Conservation (phyloP, 2,888 invertebrate genomes). For the Torymus aiolomorphi region DNA sequence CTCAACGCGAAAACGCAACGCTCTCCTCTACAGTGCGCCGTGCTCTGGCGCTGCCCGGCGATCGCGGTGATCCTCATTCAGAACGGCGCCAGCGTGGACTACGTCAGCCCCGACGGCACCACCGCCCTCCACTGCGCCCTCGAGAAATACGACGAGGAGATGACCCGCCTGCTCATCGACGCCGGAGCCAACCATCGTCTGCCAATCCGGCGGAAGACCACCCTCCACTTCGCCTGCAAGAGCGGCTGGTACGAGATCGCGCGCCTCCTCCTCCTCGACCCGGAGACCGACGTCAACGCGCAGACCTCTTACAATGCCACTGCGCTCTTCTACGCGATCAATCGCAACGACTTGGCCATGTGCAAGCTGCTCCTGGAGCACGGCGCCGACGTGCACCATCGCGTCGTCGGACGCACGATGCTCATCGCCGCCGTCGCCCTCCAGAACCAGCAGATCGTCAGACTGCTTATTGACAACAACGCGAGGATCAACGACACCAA, state of each 20-base stretch:
- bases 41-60: too few relatives aligned
- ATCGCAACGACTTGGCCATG: conserved; percentile 77
- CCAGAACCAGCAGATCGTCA: background rate
- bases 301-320: conserved; percentile 4
- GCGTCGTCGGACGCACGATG: conserved; percentile 76
- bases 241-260: conserved; percentile 6
- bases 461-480: conserved; percentile 3
- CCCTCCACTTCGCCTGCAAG: conserved; percentile 6
- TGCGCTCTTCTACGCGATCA: conserved; percentile 79
- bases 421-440: conserved; percentile 1
- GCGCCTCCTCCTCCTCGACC: background rate
- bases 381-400: conserved; percentile 79
- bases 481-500: conserved; percentile 13
- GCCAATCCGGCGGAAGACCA: background rate
- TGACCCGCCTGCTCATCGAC: conserved; percentile 2
- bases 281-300: conserved; percentile 20
- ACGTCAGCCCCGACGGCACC: too few relatives aligned
- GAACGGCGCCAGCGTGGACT: too few relatives aligned
- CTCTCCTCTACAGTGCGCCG: too few relatives aligned
- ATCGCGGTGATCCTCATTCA: too few relatives aligned
- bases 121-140: too few relatives aligned
- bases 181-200: background rate
- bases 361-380: conserved; percentile 77
- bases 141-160: too few relatives aligned
- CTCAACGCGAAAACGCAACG: too few relatives aligned